These are phyloP conservation scores for Astropecten irregularis DNA, from an alignment of 53 echinoderm and acorn worm species.

Conservation along the genomic window DNA sequence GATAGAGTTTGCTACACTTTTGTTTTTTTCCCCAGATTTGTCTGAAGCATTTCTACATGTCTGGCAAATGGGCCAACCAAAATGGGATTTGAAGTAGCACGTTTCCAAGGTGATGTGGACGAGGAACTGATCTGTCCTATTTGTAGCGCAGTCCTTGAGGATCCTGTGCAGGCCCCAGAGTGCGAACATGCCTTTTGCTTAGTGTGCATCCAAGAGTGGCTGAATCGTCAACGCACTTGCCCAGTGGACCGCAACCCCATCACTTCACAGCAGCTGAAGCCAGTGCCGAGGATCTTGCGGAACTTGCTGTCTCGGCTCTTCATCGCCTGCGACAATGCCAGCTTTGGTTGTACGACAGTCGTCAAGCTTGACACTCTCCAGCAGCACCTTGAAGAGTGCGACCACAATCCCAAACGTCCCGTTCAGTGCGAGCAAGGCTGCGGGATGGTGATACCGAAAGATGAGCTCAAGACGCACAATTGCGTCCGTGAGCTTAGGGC, in stretches of 20 bases:
- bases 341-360: constrained; percentile 78
- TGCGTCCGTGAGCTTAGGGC: constrained; percentile 85
- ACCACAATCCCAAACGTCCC: constrained; percentile 96
- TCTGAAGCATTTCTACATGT: neutral
- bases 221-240: constrained; percentile 88
- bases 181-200: constrained; percentile 98
- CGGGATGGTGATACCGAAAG: constrained; percentile 96
- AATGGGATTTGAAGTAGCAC: constrained; percentile 94
- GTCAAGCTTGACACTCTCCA: constrained; percentile 86
- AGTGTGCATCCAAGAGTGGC: constrained; percentile 91
- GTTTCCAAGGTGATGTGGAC: constrained; percentile 97
- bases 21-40: neutral
- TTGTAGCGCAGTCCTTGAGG: constrained; percentile 93
- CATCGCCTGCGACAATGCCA: constrained; percentile 88
- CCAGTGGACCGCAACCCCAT: constrained; percentile 95
- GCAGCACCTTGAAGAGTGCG: constrained; percentile 88
- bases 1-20: too few species aligned
- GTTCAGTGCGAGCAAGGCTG: constrained; percentile 89
- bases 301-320: constrained; percentile 86
- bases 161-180: constrained; percentile 93
- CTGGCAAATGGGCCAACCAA: too few species aligned
- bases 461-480: constrained; percentile 90
- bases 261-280: constrained; percentile 87
- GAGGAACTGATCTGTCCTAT: constrained; percentile 98
- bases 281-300: constrained; percentile 94